Evolutionary conservation across 2,797 vertebrate genomes (phyloP), one percentile per base, ranked within the genome.

Genomic region (Sebastes alutus): DNA sequence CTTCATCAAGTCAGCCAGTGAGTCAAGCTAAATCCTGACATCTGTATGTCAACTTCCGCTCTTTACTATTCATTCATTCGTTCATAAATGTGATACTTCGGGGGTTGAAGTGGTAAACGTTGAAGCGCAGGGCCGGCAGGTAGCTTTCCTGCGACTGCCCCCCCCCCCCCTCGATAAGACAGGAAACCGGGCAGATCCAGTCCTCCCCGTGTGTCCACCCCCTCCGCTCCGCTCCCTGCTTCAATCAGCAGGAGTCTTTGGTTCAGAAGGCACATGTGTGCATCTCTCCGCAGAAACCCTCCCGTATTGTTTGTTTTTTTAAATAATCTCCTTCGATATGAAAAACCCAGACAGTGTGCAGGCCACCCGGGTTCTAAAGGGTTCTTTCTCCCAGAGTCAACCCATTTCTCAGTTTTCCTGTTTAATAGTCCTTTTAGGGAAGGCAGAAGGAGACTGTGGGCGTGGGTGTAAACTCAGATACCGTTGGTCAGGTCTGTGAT

Each of bases 401-500:
- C 80, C 72, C 52, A 14, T 88, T 85, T 88, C 83, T 80, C 81
- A 72, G 67, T 73, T 89, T 89, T 91, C 81, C 80, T 68, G 78
- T 82, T 79, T 64, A n/a, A 78, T 74, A 78, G 90, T 93, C 84
- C 86, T 77, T 77, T 72, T 80, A 55, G 67, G 78, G 92, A 88
- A 87, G 72, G 80, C 55, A 38, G 77, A 86, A 88, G 88, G 91
- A 89, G 85, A 83, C 78, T 38, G 35, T 35, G 42, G 25, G 78
- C 38, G 82, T 12, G 58, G 77, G 77, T 86, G 78, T 90, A 82
- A 85, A 91, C 73, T 98, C 96, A 98, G 80, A 99, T 98, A 81
- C 98, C 97, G 30, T 96, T 97, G 91, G 96, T 99, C 64, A 98
- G 94, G 95, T 99, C 98, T 80, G 95, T 95, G 93, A 99, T 97